Percentiles rank a stretch among this genome's conserved stretches.
These are phyloP conservation scores for Lasioglossum leucozonium DNA, from an alignment of 2,888 invertebrate genomes.

Conservation along the genomic window DNA sequence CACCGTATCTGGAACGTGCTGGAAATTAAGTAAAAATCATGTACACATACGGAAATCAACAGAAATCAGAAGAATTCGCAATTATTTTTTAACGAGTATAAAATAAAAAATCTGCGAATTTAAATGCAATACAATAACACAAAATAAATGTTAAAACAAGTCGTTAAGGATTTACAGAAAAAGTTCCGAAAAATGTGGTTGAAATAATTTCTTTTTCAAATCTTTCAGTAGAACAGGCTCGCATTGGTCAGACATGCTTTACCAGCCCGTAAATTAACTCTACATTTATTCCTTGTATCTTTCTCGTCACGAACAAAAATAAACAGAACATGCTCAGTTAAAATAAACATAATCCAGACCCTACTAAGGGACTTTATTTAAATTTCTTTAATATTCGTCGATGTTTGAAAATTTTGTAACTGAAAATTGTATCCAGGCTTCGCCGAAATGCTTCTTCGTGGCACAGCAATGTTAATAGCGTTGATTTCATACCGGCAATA, in stretches of 20 bases:
- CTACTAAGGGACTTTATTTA: neutral
- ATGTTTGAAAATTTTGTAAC: neutral
- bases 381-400: neutral
- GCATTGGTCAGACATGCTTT: no score
- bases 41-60: no score
- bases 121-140: neutral
- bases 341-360: neutral
- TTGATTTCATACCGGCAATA: slow-evolving; percentile 1
- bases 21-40: neutral
- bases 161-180: no score
- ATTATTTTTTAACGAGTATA: neutral
- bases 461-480: neutral
- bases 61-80: neutral
- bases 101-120: neutral
- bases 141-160: neutral
- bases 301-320: neutral
- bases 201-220: no score
- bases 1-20: neutral
- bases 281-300: neutral
- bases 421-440: neutral
- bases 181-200: no score
- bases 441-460: neutral
- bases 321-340: neutral
- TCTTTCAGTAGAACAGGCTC: no score
- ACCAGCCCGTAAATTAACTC: neutral